Conservation (phyloP, 2,888 invertebrate species). For the Candidula unifasciata region DNA sequence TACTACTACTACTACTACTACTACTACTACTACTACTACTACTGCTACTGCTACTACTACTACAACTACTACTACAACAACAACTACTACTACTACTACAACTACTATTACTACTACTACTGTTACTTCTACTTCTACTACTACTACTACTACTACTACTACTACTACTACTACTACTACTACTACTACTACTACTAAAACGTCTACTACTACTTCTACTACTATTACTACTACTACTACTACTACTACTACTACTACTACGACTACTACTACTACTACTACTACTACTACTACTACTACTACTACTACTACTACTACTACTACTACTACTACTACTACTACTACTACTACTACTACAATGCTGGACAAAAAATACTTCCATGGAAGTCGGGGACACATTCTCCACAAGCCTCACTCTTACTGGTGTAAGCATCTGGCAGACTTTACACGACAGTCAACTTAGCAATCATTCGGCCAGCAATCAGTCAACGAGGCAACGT, state of each 20-base stretch:
- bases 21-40: no score
- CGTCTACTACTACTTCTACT: neutral
- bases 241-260: slow-evolving; percentile 8
- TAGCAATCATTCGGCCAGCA: no score
- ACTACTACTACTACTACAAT: neutral
- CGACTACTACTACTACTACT: neutral
- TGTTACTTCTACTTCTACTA: neutral
- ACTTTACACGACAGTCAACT: no score
- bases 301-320: neutral
- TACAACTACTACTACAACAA: no score
- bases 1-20: no score
- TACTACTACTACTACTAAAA: no score
- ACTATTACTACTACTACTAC: slow-evolving; percentile 4
- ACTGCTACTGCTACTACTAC: no score
- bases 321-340: neutral
- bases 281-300: slow-evolving; percentile 8
- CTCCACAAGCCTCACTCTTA: no score
- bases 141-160: neutral
- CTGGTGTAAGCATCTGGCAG: no score
- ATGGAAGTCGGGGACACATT: no score
- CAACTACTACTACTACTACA: neutral
- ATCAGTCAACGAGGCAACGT: no score
- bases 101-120: neutral
- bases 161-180: neutral
- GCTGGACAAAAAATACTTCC: no score